A percentile compares a stretch with the other conserved stretches of the same genome.
phyloP scores from a whole-genome alignment of 2,888 invertebrate genomes.

The Hydroisotoma schaefferi region DNA sequence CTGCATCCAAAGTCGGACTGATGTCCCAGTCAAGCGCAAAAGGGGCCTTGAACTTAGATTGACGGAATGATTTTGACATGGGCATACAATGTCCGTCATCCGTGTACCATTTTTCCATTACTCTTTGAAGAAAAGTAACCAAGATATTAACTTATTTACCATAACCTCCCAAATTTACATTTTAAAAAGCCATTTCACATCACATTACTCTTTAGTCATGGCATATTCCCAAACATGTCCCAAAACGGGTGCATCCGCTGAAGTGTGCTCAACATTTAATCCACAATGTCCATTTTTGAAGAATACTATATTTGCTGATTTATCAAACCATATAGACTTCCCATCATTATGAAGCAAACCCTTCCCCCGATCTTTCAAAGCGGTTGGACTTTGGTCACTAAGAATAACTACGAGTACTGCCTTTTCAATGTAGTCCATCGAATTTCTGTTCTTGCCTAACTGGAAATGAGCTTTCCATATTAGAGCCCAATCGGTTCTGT shows the following conservation, averaged over 20 bases:
- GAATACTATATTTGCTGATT: slow-evolving; percentile 53
- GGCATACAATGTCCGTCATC: slow-evolving; percentile 52
- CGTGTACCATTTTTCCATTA: slow-evolving; percentile 51
- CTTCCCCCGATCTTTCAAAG: slow-evolving; percentile 49
- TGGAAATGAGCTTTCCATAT: slow-evolving; percentile 52
- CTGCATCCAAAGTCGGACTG: slow-evolving; percentile 47
- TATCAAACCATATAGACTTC: slow-evolving; percentile 56
- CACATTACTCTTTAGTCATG: slow-evolving; percentile 53
- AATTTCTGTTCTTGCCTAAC: slow-evolving; percentile 53
- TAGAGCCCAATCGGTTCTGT: slow-evolving; percentile 54
- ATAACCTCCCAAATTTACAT: no score
- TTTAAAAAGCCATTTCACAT: no score
- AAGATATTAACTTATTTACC: not conserved
- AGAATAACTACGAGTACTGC: slow-evolving; percentile 53
- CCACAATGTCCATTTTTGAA: slow-evolving; percentile 55
- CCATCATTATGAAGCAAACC: slow-evolving; percentile 54
- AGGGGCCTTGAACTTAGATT: slow-evolving; percentile 49
- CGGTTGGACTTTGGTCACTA: slow-evolving; percentile 47
- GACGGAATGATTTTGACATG: slow-evolving; percentile 50
- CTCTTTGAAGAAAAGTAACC: slow-evolving; percentile 39
- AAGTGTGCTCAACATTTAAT: slow-evolving; percentile 55
- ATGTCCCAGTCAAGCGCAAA: slow-evolving; percentile 52
- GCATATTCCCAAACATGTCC: slow-evolving; percentile 55
- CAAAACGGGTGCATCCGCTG: slow-evolving; percentile 55
- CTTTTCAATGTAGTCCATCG: slow-evolving; percentile 53